Conservation (phyloP, 2,888 invertebrate genomes). For the Troides helena region DNA sequence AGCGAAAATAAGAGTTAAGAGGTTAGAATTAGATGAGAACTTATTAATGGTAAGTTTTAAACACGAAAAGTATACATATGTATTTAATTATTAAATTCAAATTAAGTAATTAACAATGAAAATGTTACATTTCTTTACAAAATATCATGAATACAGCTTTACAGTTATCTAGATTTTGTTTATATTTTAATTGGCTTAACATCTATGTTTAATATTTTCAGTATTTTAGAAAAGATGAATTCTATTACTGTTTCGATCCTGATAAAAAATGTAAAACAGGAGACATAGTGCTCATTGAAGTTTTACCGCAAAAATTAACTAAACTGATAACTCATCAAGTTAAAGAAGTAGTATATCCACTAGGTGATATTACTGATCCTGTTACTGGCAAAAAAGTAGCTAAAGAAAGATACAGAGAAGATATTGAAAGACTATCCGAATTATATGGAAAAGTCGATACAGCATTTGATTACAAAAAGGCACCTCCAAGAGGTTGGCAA, state of each 20-base stretch:
- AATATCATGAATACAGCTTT: no score
- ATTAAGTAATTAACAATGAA: no score
- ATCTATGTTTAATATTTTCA: constrained; percentile 52
- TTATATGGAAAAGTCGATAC: constrained; percentile 85
- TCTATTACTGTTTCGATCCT: constrained; percentile 89
- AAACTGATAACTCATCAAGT: constrained; percentile 89
- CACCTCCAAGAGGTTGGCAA: constrained; percentile 89
- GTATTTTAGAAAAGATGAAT: constrained; percentile 89
- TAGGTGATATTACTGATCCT: constrained; percentile 93
- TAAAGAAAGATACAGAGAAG: constrained; percentile 86
- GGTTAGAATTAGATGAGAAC: constrained; percentile 87
- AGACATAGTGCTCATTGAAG: constrained; percentile 89
- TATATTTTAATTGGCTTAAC: constrained; percentile 14
- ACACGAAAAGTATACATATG: not conserved
- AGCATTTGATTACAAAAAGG: constrained; percentile 87
- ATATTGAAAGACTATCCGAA: constrained; percentile 83
- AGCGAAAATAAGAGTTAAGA: constrained; percentile 87
- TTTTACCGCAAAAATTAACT: constrained; percentile 85
- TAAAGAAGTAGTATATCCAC: constrained; percentile 87
- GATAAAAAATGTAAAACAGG: constrained; percentile 88
- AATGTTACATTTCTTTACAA: no score
- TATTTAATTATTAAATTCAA: no score
- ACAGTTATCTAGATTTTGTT: no score
- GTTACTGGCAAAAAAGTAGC: constrained; percentile 90
- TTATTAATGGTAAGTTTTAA: constrained; percentile 85